phyloP scores from a whole-genome alignment of 1,140 invertebrate genomes.

The Harpegnathos saltator region DNA sequence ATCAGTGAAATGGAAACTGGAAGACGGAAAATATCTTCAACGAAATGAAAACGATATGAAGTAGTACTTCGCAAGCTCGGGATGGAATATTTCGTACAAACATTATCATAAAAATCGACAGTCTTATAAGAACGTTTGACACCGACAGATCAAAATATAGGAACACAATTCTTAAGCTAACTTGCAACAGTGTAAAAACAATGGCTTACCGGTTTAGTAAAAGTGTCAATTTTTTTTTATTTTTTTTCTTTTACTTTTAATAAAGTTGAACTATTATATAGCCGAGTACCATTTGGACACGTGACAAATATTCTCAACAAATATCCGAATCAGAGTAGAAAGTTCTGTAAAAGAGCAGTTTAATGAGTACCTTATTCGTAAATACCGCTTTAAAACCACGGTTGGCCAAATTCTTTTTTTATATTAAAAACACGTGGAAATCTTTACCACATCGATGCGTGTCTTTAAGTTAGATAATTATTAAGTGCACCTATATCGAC shows the following conservation, averaged over 20 bases:
- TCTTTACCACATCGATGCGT: slow-evolving; percentile 3
- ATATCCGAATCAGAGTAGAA: slow-evolving; percentile 51
- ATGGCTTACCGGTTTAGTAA: slow-evolving; percentile 9
- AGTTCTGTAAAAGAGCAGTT: slow-evolving; percentile 32
- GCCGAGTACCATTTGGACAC: slow-evolving; percentile 25
- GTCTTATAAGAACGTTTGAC: slow-evolving; percentile 58
- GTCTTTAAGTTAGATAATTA: not conserved
- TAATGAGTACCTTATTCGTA: slow-evolving; percentile 28
- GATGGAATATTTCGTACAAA: slow-evolving; percentile 12
- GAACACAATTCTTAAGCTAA: slow-evolving; percentile 35
- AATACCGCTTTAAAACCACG: slow-evolving; percentile 16
- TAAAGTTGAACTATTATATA: slow-evolving; percentile 21
- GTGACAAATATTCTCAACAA: slow-evolving; percentile 40
- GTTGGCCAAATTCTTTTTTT: slow-evolving; percentile 16
- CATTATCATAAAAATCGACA: slow-evolving; percentile 46
- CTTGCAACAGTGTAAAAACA: slow-evolving; percentile 26
- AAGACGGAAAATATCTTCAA: slow-evolving; percentile 53
- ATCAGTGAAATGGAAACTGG: slow-evolving; percentile 36
- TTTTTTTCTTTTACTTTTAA: not conserved
- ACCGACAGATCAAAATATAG: slow-evolving; percentile 37
- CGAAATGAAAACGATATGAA: slow-evolving; percentile 20
- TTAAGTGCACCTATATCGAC: slow-evolving; percentile 28
- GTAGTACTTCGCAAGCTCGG: slow-evolving; percentile 10
- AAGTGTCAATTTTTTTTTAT: slow-evolving; percentile 2
- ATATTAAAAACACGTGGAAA: slow-evolving; percentile 17